Evolutionary conservation across 2,888 invertebrate genomes (phyloP).

Genomic region (Galeruca laticollis): DNA sequence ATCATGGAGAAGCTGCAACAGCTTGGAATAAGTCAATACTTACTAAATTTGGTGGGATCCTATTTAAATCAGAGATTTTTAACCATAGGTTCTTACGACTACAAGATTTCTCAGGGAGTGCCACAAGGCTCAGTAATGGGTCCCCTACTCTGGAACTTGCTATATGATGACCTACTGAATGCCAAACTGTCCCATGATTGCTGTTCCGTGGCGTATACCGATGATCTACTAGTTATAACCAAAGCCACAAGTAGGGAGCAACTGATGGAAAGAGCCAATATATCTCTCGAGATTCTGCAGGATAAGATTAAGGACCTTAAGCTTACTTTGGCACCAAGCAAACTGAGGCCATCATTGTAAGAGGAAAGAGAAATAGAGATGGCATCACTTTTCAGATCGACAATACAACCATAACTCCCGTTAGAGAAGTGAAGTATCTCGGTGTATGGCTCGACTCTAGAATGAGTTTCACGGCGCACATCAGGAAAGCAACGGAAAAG

Average conservation of each 20-base stretch:
- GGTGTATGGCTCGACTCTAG: conserved; percentile 13
- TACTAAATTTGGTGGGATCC: background rate
- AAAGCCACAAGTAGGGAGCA: background rate
- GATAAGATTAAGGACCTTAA: conserved; percentile 5
- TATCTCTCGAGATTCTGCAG: conserved; percentile 9
- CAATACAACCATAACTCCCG: too few species aligned
- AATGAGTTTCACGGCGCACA: conserved; percentile 2
- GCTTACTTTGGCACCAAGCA: conserved; percentile 24
- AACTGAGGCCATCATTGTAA: too few species aligned
- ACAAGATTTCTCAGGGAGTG: too few species aligned
- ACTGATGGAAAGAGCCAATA: conserved; percentile 12
- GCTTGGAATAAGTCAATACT: background rate
- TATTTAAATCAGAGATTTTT: too few species aligned
- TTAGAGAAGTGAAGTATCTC: conserved; percentile 26
- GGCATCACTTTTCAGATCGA: too few species aligned
- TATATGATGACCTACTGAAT: too few species aligned
- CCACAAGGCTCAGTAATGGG: too few species aligned
- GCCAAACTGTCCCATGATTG: background rate
- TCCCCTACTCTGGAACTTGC: too few species aligned
- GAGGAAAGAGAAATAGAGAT: too few species aligned
- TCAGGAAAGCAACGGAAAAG: background rate
- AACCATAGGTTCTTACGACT: too few species aligned
- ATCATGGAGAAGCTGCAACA: background rate
- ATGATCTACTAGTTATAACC: conserved; percentile 29
- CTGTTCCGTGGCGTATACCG: conserved; percentile 22